Evolutionary conservation across 92 coral and sea anemone species (phyloP).

Genomic region (Desmophyllum pertusum): DNA sequence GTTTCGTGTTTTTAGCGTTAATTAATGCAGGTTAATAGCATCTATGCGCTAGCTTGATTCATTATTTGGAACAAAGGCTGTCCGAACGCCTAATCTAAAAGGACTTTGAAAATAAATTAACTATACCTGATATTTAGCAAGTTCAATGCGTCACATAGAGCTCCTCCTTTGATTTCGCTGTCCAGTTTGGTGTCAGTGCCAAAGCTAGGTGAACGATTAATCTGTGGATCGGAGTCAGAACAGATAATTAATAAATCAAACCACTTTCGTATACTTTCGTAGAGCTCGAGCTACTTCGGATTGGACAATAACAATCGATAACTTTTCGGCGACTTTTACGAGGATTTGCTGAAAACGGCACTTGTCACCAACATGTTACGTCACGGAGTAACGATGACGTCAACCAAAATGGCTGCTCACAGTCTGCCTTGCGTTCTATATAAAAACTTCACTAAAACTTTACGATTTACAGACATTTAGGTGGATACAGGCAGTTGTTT

Average conservation of each 20-base stretch:
- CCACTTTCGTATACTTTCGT: too few species aligned
- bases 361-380: not conserved
- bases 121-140: constrained; percentile 90
- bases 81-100: too few species aligned
- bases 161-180: constrained; percentile 89
- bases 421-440: not conserved
- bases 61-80: too few species aligned
- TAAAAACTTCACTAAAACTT: not conserved
- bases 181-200: constrained; percentile 98
- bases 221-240: too few species aligned
- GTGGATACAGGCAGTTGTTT: not conserved
- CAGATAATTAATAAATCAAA: too few species aligned
- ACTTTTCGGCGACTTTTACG: not conserved
- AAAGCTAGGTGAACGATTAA: constrained; percentile 98
- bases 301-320: not conserved
- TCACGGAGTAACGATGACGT: not conserved
- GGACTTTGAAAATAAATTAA: not conserved
- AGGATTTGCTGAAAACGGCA: too few species aligned
- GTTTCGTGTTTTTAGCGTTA: too few species aligned
- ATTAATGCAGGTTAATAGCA: too few species aligned
- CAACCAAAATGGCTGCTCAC: not conserved
- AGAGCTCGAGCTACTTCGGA: not conserved
- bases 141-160: constrained; percentile 82
- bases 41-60: too few species aligned
- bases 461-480: not conserved